Evolutionary conservation across 1,140 invertebrate species (phyloP), one percentile per base, ranked within the genome.

Genomic region (Ips typographus): DNA sequence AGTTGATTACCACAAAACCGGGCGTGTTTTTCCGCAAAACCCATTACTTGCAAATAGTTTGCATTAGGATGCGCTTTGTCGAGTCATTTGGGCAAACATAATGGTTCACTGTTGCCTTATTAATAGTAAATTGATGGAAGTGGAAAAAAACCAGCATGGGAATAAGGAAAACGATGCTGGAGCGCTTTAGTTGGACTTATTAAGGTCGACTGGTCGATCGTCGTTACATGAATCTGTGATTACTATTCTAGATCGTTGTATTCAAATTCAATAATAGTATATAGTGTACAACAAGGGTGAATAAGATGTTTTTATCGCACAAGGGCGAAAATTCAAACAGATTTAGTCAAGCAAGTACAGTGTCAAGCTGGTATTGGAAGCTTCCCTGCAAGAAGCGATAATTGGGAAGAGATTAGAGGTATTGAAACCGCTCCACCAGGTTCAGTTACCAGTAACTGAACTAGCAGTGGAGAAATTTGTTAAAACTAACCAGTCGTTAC

Each of bases 41-140:
- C n/a, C 57, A 59, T 59, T 59, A 59, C 57, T 59, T 59, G 57
- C 57, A 41, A 59, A 42, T 40, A 7, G 53, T 41, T 41, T 43
- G 39, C 41, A 59, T 43, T n/a, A 59, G 44, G 39, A 59, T 40
- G 39, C 57, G 57, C 57, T 59, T 59, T 59, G 57, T 59, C 8
- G 38, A 42, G 57, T 59, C 57, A 59, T 59, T 42, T 40, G 57
- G 37, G 42, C 41, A 40, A 59, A 59, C 57, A 59, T 59, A 59
- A 59, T 8, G 57, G n/a, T 6, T 6, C 41, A 59, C 57, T 59
- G 57, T 59, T 59, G 8, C 57, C 8, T 59, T 59, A 37, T 59
- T 59, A 59, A 59, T 22, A 22, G 22, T 22, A 22, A 22, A 22
- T 22, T 22, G 22, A 22, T 22, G 22, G 22, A 22, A 22, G 22